Evolutionary conservation across 2,888 invertebrate species (phyloP), one percentile per base, ranked within the genome.

Genomic region (Blastobasis lacticolella): DNA sequence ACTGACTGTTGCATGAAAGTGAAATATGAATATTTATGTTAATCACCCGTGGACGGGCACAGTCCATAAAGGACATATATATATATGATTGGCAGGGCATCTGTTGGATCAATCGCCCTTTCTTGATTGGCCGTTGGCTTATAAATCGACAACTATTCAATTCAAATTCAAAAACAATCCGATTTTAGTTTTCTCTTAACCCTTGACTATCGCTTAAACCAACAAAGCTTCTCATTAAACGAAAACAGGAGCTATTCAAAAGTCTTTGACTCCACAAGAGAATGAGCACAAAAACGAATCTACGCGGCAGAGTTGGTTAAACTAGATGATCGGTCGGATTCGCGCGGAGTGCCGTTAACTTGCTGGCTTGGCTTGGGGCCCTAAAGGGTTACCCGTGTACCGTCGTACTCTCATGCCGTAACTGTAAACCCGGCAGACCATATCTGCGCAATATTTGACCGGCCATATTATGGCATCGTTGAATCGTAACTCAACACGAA

Each of bases 21-120:
- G 62, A 69, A 73, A 73, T 75, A 79, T 80, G 78, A 83, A 85
- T 87, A 85, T 83, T 81, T 78, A 75, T 77, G 71, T 57, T 78
- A 73, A 78, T 78, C 67, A 67, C 61, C 59, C 68, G 63, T 62
- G 63, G 64, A 64, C 66, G 60, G 57, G 61, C 49, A 47, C 38
- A 41, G 48, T 46, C 46, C 56, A 53, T 41, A 57, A 57, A 68
- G 69, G 67, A 61, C 57, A 60, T 54, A 47, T 49, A 60, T 54
- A 47, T 49, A 56, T 61, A 50, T 71, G 74, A 73, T 70, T 75
- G 76, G 68, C 73, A 51, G 59, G 56, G 55, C 58, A 57, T 59
- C 37, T 48, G 40, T 23, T 40, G 46, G 42, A 52, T 9, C 44
- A 38, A 36, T 51, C 37, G 42, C 42, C 41, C 23, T 41, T 49